Evolutionary conservation across 1,140 invertebrate species (phyloP).

Genomic region (Leguminivora glycinivorella): DNA sequence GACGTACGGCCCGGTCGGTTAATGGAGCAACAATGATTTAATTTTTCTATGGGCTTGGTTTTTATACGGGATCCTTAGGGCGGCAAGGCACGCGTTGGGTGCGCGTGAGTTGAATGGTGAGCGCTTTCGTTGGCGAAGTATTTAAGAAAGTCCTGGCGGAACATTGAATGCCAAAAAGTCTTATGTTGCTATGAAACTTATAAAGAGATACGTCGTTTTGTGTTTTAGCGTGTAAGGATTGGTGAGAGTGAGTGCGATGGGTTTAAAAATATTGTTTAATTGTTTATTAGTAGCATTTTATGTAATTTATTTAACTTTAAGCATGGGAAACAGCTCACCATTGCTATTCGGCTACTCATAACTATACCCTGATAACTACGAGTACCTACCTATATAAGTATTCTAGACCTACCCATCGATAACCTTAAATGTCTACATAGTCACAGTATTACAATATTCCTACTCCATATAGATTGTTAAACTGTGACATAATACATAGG

Average conservation of each 20-base stretch:
- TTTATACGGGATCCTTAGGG: constrained; percentile 78
- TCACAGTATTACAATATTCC: too few relatives aligned
- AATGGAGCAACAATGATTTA: constrained; percentile 78
- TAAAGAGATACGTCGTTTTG: neutral
- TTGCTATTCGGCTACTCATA: too few relatives aligned
- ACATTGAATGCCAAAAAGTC: neutral
- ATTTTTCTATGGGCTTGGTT: constrained; percentile 80
- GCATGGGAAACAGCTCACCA: too few relatives aligned
- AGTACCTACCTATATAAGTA: too few relatives aligned
- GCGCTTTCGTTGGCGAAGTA: constrained; percentile 68
- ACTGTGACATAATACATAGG: too few relatives aligned
- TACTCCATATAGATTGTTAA: too few relatives aligned
- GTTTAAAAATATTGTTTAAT: constrained; percentile 45
- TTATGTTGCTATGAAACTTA: neutral
- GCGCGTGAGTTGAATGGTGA: constrained; percentile 63
- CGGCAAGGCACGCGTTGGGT: constrained; percentile 62
- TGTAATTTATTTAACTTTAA: neutral
- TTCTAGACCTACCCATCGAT: too few relatives aligned
- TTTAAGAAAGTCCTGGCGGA: constrained; percentile 72
- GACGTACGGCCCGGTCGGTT: constrained; percentile 67
- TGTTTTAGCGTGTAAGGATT: neutral
- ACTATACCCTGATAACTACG: too few relatives aligned
- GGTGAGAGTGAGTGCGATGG: constrained; percentile 67
- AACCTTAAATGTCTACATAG: too few relatives aligned
- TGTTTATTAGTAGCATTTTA: neutral